Evolutionary conservation across 2,113 vertebrate species (phyloP).

Genomic region (Xenotilapia caudafasciata): DNA sequence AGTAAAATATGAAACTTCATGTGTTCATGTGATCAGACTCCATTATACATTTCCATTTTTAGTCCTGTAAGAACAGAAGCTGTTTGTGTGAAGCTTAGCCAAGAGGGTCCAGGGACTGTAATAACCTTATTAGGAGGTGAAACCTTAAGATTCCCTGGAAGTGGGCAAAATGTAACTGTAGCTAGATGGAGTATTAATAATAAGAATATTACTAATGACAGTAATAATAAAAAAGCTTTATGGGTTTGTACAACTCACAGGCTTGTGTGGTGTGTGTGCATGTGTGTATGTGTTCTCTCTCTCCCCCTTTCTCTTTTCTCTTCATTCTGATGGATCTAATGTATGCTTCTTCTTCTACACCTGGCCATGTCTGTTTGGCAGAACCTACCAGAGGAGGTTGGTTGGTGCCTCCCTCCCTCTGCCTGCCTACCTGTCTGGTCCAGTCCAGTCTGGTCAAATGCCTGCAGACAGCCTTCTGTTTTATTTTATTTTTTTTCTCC

Average conservation of each 20-base stretch:
- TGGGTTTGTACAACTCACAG: slow-evolving; percentile 43
- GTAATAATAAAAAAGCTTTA: background rate
- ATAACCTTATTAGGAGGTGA: background rate
- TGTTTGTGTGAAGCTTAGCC: background rate
- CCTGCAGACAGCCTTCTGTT: slow-evolving; percentile 61
- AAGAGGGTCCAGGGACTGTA: background rate
- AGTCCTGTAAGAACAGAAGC: background rate
- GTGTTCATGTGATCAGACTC: background rate
- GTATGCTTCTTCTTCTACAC: slow-evolving; percentile 63
- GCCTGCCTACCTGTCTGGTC: slow-evolving; percentile 68
- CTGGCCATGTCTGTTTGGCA: slow-evolving; percentile 71
- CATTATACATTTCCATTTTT: background rate
- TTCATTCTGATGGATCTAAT: slow-evolving; percentile 69
- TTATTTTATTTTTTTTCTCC: background rate
- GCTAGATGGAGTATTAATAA: background rate
- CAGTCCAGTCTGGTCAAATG: slow-evolving; percentile 51
- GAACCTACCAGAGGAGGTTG: slow-evolving; percentile 79
- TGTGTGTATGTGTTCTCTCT: slow-evolving; percentile 55
- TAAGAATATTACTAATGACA: background rate
- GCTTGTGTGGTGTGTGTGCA: slow-evolving; percentile 54
- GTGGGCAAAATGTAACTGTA: background rate
- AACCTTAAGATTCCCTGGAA: background rate
- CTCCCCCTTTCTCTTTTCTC: slow-evolving; percentile 49
- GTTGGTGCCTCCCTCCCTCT: slow-evolving; percentile 70
- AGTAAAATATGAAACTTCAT: background rate